Base-by-base conservation (phyloP, 2,797 vertebrate species). In the Labeo calbasu region DNA sequence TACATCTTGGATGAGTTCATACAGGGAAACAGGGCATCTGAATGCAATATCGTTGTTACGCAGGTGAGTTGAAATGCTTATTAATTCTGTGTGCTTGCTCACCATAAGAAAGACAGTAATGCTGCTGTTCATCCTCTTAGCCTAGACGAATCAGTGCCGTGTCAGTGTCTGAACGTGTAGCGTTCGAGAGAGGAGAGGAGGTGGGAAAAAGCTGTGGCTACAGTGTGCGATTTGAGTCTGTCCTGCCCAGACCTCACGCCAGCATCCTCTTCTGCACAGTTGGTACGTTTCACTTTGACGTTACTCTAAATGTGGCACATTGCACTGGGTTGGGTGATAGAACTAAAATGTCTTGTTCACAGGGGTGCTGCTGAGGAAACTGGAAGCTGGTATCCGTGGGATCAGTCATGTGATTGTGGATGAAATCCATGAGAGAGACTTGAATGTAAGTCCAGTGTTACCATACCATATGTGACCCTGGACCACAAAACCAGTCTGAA, bases 401-500 rank as follows among this genome's bases (percentile, higher is more conserved):
- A 99, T 99, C 91, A 99, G 98, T 83, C 98, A 99, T 14, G 97
- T 99, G 21, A 98, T 99, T 76, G 98, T 99, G 10, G 98, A 99
- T 84, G 98, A 99, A 93, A 99, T 99, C 91, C 98, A 99, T 0
- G 98, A 99, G 92, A 93, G 98, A 91, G 98, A 99, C 90, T 95
- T 99, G 85, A 99, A 99, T 2, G 98, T 99, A 92, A 97, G 97
- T 95, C 59, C 11, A 10, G 1, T 6, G 12, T 23, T 57, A 32
- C 5, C 15, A 13, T 40, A 21, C 12, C 71, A 36, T 7, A 43
- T 46, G 9, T 2, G 0, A 46, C 43, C 9, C 6, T 43, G 40
- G 40, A 43, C 40, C 40, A 43, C 40, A 46, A 46, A 46, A 46
- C 43, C 43, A 46, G 2, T 46, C 43, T 9, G 8, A 10, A 46